phyloP scores from a whole-genome alignment of 1,140 invertebrate genomes.

The Drosophila nigromelanica region DNA sequence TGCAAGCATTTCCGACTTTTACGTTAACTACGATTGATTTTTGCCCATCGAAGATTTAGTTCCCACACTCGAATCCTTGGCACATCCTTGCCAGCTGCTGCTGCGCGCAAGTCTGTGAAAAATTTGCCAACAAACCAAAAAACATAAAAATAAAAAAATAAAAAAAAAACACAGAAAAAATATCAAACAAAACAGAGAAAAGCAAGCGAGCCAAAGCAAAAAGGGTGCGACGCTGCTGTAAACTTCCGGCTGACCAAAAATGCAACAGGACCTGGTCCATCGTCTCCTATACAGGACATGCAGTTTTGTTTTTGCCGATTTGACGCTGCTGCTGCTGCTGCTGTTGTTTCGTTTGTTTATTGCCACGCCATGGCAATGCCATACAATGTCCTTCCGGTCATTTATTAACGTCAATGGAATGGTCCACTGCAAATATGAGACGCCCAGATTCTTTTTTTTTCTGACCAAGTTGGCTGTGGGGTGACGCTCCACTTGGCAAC shows the following conservation, averaged over 20 bases:
- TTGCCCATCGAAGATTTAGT: conserved; percentile 53
- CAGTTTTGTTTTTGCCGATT: conserved; percentile 45
- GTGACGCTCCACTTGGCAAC: conserved; percentile 69
- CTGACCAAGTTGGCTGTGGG: conserved; percentile 42
- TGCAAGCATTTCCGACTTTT: conserved; percentile 63
- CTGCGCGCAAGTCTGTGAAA: conserved; percentile 66
- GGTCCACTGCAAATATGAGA: conserved; percentile 48
- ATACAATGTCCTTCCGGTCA: conserved; percentile 81
- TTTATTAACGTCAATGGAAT: conserved; percentile 82
- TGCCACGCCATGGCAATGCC: conserved; percentile 73
- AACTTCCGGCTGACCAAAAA: conserved; percentile 77
- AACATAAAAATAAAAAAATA: conserved; percentile 62
- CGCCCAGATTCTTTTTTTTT: conserved; percentile 37
- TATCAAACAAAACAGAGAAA: conserved; percentile 19
- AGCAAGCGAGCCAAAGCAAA: conserved; percentile 29
- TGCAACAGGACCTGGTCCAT: conserved; percentile 72
- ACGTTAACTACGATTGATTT: conserved; percentile 70
- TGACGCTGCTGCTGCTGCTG: conserved; percentile 30
- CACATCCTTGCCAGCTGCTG: conserved; percentile 62
- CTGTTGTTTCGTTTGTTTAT: conserved; percentile 73
- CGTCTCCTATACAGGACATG: conserved; percentile 45
- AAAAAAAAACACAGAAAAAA: conserved; percentile 30
- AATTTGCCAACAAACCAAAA: conserved; percentile 74
- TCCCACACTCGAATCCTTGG: conserved; percentile 63
- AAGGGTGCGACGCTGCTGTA: conserved; percentile 79